Conservation (phyloP, 2,113 vertebrate species). For the Ptychochromis oligacanthus region DNA sequence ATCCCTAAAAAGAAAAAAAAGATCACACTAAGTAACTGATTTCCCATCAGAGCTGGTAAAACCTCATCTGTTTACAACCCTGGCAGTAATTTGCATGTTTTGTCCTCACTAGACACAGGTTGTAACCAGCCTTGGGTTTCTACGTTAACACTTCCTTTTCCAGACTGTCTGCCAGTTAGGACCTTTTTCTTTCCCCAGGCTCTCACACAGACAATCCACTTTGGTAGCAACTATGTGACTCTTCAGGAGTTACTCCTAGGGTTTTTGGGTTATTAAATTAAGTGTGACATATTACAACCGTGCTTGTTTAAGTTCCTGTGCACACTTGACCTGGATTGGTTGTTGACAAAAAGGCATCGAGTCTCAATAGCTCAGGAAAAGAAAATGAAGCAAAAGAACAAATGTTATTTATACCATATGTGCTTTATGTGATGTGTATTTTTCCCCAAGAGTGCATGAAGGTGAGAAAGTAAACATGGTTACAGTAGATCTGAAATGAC, state of each 20-base stretch:
- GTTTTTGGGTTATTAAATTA: not conserved
- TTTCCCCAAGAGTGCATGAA: not conserved
- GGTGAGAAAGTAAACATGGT: conserved; percentile 19
- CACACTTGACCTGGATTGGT: not conserved
- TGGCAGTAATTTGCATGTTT: conserved; percentile 14
- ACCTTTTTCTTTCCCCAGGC: not conserved
- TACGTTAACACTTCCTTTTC: conserved; percentile 55
- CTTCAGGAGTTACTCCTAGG: not conserved
- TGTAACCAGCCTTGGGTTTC: conserved; percentile 46
- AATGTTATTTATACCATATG: not conserved
- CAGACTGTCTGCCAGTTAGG: conserved; percentile 53
- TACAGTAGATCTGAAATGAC: conserved; percentile 19
- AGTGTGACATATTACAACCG: not conserved
- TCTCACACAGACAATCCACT: not conserved
- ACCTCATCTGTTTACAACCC: conserved; percentile 1
- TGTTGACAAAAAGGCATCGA: not conserved
- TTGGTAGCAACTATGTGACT: conserved; percentile 12
- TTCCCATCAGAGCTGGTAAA: conserved; percentile 11
- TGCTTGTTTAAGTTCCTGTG: not conserved
- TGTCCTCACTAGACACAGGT: conserved; percentile 23
- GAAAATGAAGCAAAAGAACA: not conserved
- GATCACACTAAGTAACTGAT: conserved; percentile 6
- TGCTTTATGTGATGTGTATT: not conserved
- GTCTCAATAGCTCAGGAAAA: not conserved
- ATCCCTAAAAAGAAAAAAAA: not conserved